Conservation (phyloP, 2,888 invertebrate genomes). For the Gnatocerus cornutus region DNA sequence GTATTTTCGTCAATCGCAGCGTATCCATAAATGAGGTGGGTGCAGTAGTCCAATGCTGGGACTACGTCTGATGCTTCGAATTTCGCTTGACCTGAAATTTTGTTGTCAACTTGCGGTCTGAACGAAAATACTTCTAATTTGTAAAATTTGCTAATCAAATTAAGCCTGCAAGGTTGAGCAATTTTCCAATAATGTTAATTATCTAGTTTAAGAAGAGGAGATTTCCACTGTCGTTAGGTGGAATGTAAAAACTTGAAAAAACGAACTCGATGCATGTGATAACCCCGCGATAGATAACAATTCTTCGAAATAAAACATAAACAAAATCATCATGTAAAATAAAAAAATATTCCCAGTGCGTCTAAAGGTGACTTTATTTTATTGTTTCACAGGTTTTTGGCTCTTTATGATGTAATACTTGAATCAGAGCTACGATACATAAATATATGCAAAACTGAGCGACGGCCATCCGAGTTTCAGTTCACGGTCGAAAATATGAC, state of each 20-base stretch:
- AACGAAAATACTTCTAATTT: no score
- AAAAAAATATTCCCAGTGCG: background rate
- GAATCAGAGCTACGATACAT: constrained; percentile 1
- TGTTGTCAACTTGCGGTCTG: no score
- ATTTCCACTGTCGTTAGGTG: constrained; percentile 4
- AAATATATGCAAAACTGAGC: constrained; percentile 25
- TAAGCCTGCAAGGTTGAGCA: constrained; percentile 10
- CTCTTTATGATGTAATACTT: constrained; percentile 14
- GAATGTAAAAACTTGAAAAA: background rate
- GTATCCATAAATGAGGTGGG: constrained; percentile 86
- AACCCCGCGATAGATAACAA: background rate
- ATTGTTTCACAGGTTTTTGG: constrained; percentile 6
- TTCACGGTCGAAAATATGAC: constrained; percentile 37
- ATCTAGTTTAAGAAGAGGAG: background rate
- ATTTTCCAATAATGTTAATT: constrained; percentile 31
- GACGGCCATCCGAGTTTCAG: constrained; percentile 28
- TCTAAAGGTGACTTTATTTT: background rate
- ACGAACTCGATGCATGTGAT: background rate
- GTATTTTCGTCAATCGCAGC: constrained; percentile 84
- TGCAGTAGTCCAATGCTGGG: constrained; percentile 85
- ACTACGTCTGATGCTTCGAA: constrained; percentile 81
- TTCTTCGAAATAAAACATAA: constrained; percentile 7
- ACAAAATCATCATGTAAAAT: background rate
- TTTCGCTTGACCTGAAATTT: constrained; percentile 81
- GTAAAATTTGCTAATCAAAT: constrained; percentile 26